Base-by-base conservation (phyloP, 2,797 vertebrate species). In the Knipowitschia caucasica region DNA sequence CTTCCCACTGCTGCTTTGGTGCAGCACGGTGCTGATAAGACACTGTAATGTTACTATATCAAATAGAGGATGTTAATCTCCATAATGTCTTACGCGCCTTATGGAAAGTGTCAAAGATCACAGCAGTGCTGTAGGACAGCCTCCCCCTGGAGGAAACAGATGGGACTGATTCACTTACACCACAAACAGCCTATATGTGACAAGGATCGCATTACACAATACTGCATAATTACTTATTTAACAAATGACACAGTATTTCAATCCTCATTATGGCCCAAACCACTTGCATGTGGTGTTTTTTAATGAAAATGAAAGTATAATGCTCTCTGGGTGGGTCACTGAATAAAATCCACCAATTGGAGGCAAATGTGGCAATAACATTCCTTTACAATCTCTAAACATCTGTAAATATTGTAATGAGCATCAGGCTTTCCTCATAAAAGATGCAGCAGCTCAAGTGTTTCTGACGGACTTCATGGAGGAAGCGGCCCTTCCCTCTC, bases 381-480 rank as follows among this genome's bases (percentile, higher is more conserved):
- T 71, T 75, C 26, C 72, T 69, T 76, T 25, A 56, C 76, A 79
- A 84, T 84, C 77, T 75, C 77, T 78, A 82, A 80, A 82, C 69
- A 70, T 83, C 78, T 83, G 86, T 89, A 89, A 89, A 88, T 87
- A 87, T 86, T 88, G 77, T 86, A 88, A 88, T 88, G 86, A 84
- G 78, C 82, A 88, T 86, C 80, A 79, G 79, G 74, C 67, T 80
- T 77, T 79, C 62, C 84, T 89, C 80, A 86, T 89, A 75, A 89
- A 89, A 89, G 80, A 89, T 86, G 81, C 85, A 88, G 67, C 73
- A 82, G 79, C 79, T 88, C 80, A 81, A 78, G 75, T 70, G 71
- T 53, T 74, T 65, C 80, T 87, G 87, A 87, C 84, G 83, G 82
- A 73, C 78, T 71, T 85, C 81, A 58, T 82, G 80, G 83, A 78